Conservation (phyloP, 2,888 invertebrate species). For the Eilema sororculum region DNA sequence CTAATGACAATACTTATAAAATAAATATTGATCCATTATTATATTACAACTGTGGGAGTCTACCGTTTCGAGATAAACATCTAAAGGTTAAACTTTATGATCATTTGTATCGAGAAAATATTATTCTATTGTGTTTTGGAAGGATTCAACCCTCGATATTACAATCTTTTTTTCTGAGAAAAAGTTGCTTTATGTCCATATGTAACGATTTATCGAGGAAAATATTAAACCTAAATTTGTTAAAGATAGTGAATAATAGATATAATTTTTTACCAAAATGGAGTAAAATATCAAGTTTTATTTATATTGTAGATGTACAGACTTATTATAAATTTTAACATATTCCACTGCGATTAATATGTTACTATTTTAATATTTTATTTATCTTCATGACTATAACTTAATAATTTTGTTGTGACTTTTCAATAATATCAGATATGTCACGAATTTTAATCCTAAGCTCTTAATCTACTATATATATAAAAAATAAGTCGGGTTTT, state of each 20-base stretch:
- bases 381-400: background rate
- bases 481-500: too few species aligned
- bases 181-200: background rate
- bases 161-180: background rate
- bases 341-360: background rate
- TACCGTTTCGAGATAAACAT: background rate
- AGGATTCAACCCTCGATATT: background rate
- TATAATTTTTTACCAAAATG: too few species aligned
- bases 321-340: background rate
- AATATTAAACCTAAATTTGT: background rate
- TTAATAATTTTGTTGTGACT: background rate
- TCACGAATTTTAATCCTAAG: too few species aligned
- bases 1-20: background rate
- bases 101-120: background rate
- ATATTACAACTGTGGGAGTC: background rate
- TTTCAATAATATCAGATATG: background rate
- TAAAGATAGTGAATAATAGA: too few species aligned
- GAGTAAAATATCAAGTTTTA: background rate
- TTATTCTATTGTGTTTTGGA: constrained; percentile 11
- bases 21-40: background rate
- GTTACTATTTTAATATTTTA: too few species aligned
- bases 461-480: too few species aligned
- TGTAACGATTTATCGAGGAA: background rate
- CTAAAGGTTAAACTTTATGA: background rate
- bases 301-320: background rate